Evolutionary conservation across 2,797 vertebrate genomes (phyloP), one percentile per base, ranked within the genome.

Genomic region (Sciaenops ocellatus): DNA sequence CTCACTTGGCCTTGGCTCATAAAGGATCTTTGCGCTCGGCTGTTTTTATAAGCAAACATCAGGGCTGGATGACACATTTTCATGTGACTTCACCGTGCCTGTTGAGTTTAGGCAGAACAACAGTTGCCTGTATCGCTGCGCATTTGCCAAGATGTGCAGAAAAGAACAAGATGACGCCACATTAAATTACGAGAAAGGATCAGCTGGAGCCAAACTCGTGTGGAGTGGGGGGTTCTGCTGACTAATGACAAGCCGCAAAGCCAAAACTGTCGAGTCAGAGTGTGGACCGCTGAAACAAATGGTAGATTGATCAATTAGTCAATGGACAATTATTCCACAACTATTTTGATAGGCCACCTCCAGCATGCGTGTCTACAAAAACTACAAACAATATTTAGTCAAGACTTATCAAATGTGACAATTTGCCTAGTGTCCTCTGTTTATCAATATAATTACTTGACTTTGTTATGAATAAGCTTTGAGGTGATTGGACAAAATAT

Each of bases 51-150:
- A 65, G 68, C 47, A 78, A 69, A 67, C 30, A 51, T 17, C 3
- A 12, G 54, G 51, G 17, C 9, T 10, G 28, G 48, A 26, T 62
- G 72, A 81, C 73, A 81, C 63, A 65, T 63, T 42, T 65, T 60
- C 67, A 73, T 10, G 54, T 64, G 83, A 85, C 72, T 76, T 50
- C 9, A 50, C 13, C 46, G 68, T n/a, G 52, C 52, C 26, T 22
- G 38, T 24, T 50, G 22, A 48, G 38, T 42, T 46, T 2, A 26
- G 22, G 16, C 63, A 1, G 48, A 80, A 55, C 50, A 50, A n/a
- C 69, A 46, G 54, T 17, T 73, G 38, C 6, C 50, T 44, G 66
- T 61, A 20, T 34, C 30, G 16, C 24, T 64, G 30, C n/a, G 5
- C 2, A 15, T 51, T 76, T 44, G 56, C 17, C 57, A 67, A 68